phyloP scores from a whole-genome alignment of 2,797 vertebrate genomes.

The Poecilia picta region DNA sequence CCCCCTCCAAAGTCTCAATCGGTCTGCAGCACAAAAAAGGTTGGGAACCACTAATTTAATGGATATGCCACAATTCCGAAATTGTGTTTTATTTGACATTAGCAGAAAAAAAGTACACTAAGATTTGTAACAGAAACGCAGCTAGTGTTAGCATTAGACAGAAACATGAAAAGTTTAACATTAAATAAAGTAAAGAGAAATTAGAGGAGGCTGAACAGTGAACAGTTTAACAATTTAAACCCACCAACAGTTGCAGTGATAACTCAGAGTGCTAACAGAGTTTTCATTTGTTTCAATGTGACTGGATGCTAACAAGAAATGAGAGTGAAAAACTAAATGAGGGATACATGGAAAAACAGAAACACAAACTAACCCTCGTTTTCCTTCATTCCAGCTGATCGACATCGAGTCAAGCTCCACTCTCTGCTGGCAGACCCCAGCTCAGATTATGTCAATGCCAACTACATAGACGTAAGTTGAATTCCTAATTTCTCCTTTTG shows the following conservation, averaged over 20 bases:
- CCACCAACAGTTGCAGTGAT: background rate
- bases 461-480: constrained; percentile 93
- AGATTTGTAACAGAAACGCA: background rate
- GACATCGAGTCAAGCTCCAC: constrained; percentile 93
- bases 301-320: background rate
- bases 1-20: no score
- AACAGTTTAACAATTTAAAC: background rate
- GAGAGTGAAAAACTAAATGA: background rate
- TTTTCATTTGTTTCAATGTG: background rate
- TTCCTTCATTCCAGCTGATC: constrained; percentile 84
- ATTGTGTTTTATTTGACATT: constrained; percentile 1
- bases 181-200: background rate
- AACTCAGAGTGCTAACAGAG: background rate
- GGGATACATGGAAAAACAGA: background rate
- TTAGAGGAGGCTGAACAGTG: background rate
- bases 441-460: constrained; percentile 93
- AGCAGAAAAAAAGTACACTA: background rate
- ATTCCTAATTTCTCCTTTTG: background rate
- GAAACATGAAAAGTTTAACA: background rate
- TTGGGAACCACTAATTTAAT: no score
- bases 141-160: background rate
- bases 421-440: constrained; percentile 91
- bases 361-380: background rate
- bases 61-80: no score
- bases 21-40: no score